These are phyloP conservation scores for Magallana angulata DNA, from an alignment of 1,140 invertebrate species.

Conservation along the genomic window DNA sequence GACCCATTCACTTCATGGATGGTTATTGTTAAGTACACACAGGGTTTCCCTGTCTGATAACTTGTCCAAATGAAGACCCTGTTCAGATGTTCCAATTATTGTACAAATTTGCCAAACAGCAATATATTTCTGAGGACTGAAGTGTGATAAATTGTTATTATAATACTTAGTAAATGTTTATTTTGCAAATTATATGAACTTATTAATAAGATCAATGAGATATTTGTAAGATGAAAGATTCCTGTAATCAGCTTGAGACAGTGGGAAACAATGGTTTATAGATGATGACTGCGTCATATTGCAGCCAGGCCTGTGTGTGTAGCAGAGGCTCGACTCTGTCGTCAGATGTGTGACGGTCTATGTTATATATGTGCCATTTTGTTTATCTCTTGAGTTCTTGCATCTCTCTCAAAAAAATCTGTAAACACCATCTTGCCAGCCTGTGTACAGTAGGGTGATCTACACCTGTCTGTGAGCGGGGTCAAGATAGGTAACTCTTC, in stretches of 20 bases:
- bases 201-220: too few relatives aligned
- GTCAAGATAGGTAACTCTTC: too few relatives aligned
- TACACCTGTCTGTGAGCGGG: background rate
- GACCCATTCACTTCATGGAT: background rate
- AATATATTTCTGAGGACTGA: background rate
- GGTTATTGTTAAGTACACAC: background rate
- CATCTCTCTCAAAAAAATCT: conserved; percentile 11
- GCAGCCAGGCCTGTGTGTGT: too few relatives aligned
- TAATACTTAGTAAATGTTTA: too few relatives aligned
- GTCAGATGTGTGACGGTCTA: background rate
- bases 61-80: background rate
- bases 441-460: background rate
- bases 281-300: too few relatives aligned
- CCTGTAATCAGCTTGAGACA: too few relatives aligned
- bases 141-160: too few relatives aligned
- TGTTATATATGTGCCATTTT: conserved; percentile 7
- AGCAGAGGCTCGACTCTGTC: too few relatives aligned
- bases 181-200: too few relatives aligned
- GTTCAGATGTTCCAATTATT: background rate
- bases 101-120: background rate
- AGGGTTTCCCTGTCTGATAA: too few relatives aligned
- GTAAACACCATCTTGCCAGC: background rate
- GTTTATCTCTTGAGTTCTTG: conserved; percentile 2
- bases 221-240: too few relatives aligned
- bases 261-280: too few relatives aligned